Evolutionary conservation across 1,140 invertebrate species (phyloP).

Genomic region (Philotrypesis tridentata): DNA sequence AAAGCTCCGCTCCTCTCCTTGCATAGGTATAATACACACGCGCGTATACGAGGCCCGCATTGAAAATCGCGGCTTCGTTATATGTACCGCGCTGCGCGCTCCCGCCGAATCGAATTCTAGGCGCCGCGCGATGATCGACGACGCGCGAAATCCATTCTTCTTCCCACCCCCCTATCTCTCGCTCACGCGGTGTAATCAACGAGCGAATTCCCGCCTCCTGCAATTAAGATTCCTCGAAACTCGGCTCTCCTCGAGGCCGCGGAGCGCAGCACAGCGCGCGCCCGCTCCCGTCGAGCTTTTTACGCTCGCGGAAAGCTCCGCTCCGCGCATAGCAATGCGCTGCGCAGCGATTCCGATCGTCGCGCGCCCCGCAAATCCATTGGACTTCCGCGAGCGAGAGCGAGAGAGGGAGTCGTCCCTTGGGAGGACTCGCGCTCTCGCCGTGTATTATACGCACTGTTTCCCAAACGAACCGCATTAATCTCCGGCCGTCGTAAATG

Average conservation of each 20-base stretch:
- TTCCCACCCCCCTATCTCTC: too few relatives aligned
- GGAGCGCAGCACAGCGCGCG: too few relatives aligned
- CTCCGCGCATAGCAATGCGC: neutral
- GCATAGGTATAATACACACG: too few relatives aligned
- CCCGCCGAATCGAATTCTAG: neutral
- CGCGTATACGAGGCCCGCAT: too few relatives aligned
- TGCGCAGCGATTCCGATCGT: neutral
- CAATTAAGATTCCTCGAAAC: neutral
- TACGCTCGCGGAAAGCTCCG: neutral
- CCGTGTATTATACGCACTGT: neutral
- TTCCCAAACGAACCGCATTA: conserved; percentile 17
- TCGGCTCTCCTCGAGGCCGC: neutral
- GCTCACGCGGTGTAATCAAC: neutral
- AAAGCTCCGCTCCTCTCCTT: too few relatives aligned
- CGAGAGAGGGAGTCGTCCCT: too few relatives aligned
- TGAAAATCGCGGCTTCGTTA: too few relatives aligned
- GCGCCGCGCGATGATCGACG: neutral
- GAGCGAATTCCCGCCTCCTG: neutral
- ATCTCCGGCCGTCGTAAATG: conserved; percentile 1
- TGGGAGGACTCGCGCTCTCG: neutral
- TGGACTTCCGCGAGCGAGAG: neutral
- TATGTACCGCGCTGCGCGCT: neutral
- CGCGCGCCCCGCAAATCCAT: neutral
- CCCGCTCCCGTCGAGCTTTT: too few relatives aligned
- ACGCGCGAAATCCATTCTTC: neutral